Evolutionary conservation across 2,888 invertebrate species (phyloP), one percentile per base, ranked within the genome.

Genomic region (Drosophila seclusa): DNA sequence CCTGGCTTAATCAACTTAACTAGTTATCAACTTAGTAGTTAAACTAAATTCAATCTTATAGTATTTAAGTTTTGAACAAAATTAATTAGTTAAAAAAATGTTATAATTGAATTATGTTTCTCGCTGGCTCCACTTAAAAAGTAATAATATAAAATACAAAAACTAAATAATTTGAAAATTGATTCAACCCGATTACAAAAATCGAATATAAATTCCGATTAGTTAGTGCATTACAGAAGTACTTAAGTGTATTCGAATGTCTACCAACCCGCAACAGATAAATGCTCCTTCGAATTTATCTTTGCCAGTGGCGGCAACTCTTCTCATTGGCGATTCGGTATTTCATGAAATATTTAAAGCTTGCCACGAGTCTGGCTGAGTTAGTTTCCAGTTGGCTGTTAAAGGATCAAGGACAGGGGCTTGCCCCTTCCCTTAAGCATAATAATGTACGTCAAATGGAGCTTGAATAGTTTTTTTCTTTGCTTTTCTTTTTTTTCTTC

Each of bases 261-360:
- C 49, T 10, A 6, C 1, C 7, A 27, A 5, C 2, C 16, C 5
- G 16, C 11, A 21, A 4, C 10, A 31, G 16, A 10, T 2, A 57
- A 40, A 13, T 29, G 10, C 21, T 32, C 18, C 21, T 21, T 38
- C 6, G 49, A 29, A 32, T 58, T 53, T 52, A 27, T 40, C 42
- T 50, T 59, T 42, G 68, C 36, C 50, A 50, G 40, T 68, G 16
- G 40, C 31, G 31, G 69, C 32, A 42, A 52, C 52, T 55, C 61
- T 57, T 59, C 79, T 80, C 73, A 76, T 79, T 72, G 78, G 54
- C 69, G 75, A 76, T 82, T 82, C 68, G 70, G 65, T 55, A 53
- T 65, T 70, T 67, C 79, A 88, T 87, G 79, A 82, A 87, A 89
- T 87, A 89, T 87, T 87, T 82, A 87, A 68, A 59, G 55, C 50